These are phyloP conservation scores for Elgaria multicarinata DNA, from an alignment of 2,113 vertebrate genomes.

Conservation along the genomic window DNA sequence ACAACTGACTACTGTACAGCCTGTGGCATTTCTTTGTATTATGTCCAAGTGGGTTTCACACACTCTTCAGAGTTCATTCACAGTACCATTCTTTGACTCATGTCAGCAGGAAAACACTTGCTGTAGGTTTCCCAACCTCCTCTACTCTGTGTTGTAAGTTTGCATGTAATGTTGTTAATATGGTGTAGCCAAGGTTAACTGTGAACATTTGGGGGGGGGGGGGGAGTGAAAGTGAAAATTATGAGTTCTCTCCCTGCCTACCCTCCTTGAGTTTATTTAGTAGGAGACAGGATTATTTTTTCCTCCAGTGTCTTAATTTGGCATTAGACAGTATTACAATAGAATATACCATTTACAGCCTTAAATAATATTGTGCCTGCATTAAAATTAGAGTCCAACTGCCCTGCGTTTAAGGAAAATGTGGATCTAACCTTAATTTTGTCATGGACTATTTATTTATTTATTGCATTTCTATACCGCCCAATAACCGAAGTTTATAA, in stretches of 20 bases:
- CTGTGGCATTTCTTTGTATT: constrained; percentile 43
- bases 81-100: constrained; percentile 49
- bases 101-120: constrained; percentile 41
- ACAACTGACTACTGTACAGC: constrained; percentile 59
- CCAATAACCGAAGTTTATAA: too few species aligned
- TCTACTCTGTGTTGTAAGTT: constrained; percentile 39
- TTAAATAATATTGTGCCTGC: background rate
- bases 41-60: constrained; percentile 24
- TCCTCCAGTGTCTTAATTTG: constrained; percentile 5
- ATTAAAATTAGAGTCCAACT: constrained; percentile 16
- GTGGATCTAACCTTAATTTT: background rate
- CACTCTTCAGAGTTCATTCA: constrained; percentile 7
- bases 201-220: background rate
- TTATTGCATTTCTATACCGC: too few species aligned
- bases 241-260: background rate
- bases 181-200: constrained; percentile 47
- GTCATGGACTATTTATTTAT: background rate
- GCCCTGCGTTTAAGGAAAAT: background rate
- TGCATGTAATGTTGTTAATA: constrained; percentile 34
- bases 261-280: background rate
- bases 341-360: background rate
- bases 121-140: background rate
- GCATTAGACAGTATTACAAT: constrained; percentile 25
- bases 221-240: too few species aligned
- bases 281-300: constrained; percentile 12